phyloP scores from a whole-genome alignment of 2,888 invertebrate species.

The Drosophila pegasa region DNA sequence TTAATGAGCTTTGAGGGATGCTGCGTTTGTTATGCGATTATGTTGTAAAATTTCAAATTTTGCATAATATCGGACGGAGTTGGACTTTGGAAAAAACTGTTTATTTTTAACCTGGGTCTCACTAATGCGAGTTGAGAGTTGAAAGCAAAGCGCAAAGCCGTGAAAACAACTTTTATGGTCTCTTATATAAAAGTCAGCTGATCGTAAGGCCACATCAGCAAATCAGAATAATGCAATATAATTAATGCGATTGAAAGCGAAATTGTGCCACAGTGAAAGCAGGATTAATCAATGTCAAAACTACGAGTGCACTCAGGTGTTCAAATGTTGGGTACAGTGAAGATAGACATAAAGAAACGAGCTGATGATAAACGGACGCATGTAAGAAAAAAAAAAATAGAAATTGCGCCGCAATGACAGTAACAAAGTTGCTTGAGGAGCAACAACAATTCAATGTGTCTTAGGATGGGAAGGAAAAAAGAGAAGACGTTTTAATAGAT shows the following conservation, averaged over 20 bases:
- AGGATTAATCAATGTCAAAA: constrained; percentile 10
- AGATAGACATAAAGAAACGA: constrained; percentile 29
- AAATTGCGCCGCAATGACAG: constrained; percentile 10
- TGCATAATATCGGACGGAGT: constrained; percentile 45
- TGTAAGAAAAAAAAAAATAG: neutral
- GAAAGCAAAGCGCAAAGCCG: neutral
- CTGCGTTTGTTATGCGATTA: constrained; percentile 48
- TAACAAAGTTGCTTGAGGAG: too few relatives aligned
- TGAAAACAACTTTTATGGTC: neutral
- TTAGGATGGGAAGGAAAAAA: too few relatives aligned
- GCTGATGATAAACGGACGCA: constrained; percentile 3
- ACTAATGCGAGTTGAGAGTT: neutral
- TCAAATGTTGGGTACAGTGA: constrained; percentile 34
- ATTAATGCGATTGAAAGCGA: constrained; percentile 12
- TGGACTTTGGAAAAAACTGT: neutral
- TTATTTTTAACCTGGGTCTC: constrained; percentile 8
- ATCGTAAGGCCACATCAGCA: neutral
- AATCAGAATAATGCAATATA: constrained; percentile 20
- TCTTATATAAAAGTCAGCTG: neutral
- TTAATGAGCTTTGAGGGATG: constrained; percentile 55
- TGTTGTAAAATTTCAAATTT: constrained; percentile 45
- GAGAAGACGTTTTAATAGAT: too few relatives aligned
- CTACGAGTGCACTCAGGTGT: constrained; percentile 15
- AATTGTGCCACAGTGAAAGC: constrained; percentile 36
- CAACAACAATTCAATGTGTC: too few relatives aligned